Conservation (phyloP, 2,113 vertebrate species). For the Lophotis ruficrista region DNA sequence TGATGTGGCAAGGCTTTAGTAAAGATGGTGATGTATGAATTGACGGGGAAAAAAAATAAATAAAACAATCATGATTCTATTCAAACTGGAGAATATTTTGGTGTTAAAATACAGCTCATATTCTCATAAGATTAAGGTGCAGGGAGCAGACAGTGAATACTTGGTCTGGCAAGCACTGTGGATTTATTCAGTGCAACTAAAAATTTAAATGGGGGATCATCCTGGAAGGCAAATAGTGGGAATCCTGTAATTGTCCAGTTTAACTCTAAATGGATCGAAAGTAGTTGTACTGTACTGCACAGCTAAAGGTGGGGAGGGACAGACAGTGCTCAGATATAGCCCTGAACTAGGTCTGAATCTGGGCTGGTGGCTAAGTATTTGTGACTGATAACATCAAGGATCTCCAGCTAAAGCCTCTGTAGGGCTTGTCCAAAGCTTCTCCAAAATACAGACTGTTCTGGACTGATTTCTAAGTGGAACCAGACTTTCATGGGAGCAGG, state of each 20-base stretch:
- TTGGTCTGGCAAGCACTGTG: not conserved
- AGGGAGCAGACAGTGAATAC: not conserved
- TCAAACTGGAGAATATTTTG: not conserved
- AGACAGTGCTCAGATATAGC: not conserved
- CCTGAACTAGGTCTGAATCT: not conserved
- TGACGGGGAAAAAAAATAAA: not conserved
- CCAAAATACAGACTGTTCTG: not conserved
- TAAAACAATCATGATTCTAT: accelerated
- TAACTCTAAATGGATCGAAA: not conserved
- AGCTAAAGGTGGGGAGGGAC: not conserved
- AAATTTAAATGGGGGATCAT: not conserved
- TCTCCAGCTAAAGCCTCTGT: not conserved
- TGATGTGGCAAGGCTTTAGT: not conserved
- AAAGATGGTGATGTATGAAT: not conserved
- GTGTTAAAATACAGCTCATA: not conserved
- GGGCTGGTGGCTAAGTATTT: not conserved
- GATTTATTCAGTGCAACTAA: not conserved
- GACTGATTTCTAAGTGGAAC: not conserved
- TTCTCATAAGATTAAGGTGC: not conserved
- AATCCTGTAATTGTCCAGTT: not conserved
- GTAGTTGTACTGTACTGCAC: not conserved
- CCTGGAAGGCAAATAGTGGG: not conserved
- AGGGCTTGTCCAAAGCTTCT: not conserved
- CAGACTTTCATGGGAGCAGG: not conserved
- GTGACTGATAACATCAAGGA: not conserved